Conservation (phyloP, 2,113 vertebrate species). For the Actenoides hombroni region DNA sequence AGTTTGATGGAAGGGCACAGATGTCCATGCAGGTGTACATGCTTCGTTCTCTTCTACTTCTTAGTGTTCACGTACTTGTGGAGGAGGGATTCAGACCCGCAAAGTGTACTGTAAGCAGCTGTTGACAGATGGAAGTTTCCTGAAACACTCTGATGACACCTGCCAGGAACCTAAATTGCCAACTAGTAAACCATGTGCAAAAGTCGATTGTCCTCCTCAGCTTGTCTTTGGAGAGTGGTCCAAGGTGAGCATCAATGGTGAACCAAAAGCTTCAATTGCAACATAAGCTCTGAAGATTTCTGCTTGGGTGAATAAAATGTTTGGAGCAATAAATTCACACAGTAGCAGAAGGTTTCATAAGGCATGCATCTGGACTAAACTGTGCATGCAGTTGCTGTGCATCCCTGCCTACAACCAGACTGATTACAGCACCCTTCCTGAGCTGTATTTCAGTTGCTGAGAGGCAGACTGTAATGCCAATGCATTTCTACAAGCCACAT, state of each 20-base stretch:
- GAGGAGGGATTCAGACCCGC: slow-evolving; percentile 82
- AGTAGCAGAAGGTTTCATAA: not conserved
- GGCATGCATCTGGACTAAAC: not conserved
- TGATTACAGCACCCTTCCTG: not conserved
- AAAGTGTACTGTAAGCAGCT: slow-evolving; percentile 88
- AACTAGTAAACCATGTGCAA: slow-evolving; percentile 77
- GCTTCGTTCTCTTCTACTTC: not conserved
- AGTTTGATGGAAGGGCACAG: not conserved
- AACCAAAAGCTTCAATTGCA: not conserved
- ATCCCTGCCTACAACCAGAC: not conserved
- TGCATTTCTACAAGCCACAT: not conserved
- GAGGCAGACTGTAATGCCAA: not conserved
- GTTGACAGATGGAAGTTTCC: slow-evolving; percentile 83
- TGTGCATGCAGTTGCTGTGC: not conserved
- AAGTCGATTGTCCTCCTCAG: slow-evolving; percentile 82
- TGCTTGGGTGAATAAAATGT: not conserved
- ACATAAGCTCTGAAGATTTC: not conserved
- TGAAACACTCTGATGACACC: slow-evolving; percentile 73
- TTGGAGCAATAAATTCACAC: not conserved
- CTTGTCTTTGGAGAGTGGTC: slow-evolving; percentile 83
- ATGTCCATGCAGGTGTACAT: not conserved
- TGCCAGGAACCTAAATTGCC: slow-evolving; percentile 76
- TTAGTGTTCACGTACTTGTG: slow-evolving; percentile 89
- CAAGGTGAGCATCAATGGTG: slow-evolving; percentile 73
- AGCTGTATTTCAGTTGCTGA: not conserved